Evolutionary conservation across 1,140 invertebrate genomes (phyloP).

Genomic region (Microvelia longipes): DNA sequence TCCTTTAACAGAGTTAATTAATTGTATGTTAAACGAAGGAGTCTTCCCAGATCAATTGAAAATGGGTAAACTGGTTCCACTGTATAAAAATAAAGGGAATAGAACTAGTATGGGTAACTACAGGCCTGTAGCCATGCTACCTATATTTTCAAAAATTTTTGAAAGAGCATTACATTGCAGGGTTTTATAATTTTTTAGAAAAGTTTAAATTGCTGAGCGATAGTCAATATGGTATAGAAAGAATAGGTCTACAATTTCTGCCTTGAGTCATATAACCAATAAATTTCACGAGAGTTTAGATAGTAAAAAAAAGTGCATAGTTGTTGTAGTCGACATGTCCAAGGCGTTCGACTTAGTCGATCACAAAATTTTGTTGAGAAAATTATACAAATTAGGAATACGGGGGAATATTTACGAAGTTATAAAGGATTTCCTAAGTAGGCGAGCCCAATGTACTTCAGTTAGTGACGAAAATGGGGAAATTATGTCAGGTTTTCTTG

Average conservation of each 20-base stretch:
- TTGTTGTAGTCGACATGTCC: not conserved
- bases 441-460: not conserved
- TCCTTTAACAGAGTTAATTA: not conserved
- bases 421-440: not conserved
- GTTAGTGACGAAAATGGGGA: not conserved
- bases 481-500: not conserved
- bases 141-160: not conserved
- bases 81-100: not conserved
- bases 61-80: not conserved
- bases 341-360: not conserved
- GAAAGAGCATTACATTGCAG: not conserved
- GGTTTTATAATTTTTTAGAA: not conserved
- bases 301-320: not conserved
- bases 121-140: not conserved
- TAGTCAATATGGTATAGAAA: not conserved
- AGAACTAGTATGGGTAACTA: not conserved
- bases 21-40: not conserved
- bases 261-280: not conserved
- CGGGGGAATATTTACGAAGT: not conserved
- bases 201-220: not conserved
- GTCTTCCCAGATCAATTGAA: not conserved
- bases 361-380: not conserved
- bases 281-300: not conserved
- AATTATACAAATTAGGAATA: not conserved
- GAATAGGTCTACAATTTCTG: not conserved